Conservation (phyloP, 1,140 invertebrate genomes). For the Drosophila pseudoananassae region DNA sequence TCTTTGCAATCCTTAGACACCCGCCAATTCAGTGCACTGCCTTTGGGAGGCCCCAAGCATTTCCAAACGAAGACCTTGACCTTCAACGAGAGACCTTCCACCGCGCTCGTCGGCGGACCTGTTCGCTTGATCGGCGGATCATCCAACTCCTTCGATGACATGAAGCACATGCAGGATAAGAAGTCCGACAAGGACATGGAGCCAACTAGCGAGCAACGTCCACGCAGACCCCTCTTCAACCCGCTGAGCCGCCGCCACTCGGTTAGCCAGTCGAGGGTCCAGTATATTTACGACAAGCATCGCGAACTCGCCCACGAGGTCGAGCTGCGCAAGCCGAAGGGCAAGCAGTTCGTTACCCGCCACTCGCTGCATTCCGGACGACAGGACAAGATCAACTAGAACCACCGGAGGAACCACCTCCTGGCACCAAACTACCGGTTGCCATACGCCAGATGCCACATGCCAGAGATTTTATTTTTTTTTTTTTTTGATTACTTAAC, state of each 20-base stretch:
- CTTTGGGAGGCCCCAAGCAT: background rate
- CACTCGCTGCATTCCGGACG: constrained; percentile 47
- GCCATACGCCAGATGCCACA: too few relatives aligned
- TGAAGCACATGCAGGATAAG: background rate
- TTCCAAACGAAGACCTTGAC: background rate
- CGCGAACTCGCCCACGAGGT: constrained; percentile 34
- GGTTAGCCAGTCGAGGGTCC: constrained; percentile 45
- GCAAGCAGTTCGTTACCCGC: constrained; percentile 36
- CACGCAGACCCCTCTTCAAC: constrained; percentile 30
- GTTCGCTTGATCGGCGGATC: background rate
- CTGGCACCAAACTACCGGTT: too few relatives aligned
- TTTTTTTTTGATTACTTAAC: too few relatives aligned
- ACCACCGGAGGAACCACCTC: background rate
- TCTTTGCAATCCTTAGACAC: too few relatives aligned
- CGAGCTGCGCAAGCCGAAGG: constrained; percentile 24
- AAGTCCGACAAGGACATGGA: background rate
- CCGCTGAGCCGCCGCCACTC: constrained; percentile 45
- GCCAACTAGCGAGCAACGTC: background rate
- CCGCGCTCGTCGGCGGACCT: background rate
- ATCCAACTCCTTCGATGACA: background rate
- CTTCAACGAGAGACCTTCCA: too few relatives aligned
- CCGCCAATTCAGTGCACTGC: too few relatives aligned
- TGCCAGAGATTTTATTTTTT: background rate
- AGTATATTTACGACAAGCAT: constrained; percentile 54
- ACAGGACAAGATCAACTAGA: constrained; percentile 46